These are phyloP conservation scores for Spermophilus dauricus DNA, from an alignment of 2,113 vertebrate genomes.

Conservation along the genomic window DNA sequence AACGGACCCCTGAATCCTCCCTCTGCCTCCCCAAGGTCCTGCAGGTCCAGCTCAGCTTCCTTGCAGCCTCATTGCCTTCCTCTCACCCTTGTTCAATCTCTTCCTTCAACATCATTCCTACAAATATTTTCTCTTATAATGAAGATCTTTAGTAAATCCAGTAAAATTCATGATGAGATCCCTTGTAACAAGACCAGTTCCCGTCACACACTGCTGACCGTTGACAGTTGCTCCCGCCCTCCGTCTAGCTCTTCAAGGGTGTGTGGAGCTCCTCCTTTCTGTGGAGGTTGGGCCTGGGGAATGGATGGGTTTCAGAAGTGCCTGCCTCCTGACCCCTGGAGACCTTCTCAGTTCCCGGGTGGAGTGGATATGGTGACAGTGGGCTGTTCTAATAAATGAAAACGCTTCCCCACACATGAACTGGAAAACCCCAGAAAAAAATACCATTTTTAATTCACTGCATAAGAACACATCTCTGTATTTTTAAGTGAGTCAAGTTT, in stretches of 20 bases:
- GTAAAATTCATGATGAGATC: neutral
- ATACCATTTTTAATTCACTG: neutral
- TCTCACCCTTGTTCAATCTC: neutral
- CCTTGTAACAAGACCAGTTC: neutral
- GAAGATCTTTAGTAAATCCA: neutral
- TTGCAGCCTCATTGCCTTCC: neutral
- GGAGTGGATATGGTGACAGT: neutral
- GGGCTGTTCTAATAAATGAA: neutral
- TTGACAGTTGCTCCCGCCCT: neutral
- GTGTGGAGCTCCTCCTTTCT: neutral
- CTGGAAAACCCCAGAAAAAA: conserved; percentile 13
- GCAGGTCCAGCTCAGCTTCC: neutral
- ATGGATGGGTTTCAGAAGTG: neutral
- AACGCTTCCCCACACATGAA: neutral
- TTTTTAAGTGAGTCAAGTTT: neutral
- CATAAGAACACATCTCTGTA: neutral
- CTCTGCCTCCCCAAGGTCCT: neutral
- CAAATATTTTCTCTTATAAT: neutral
- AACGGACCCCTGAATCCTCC: too few species aligned
- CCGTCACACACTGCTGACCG: neutral
- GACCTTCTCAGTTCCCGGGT: neutral
- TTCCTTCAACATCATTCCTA: neutral
- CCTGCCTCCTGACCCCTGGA: neutral
- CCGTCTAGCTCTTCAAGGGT: neutral
- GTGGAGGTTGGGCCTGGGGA: neutral